Evolutionary conservation across 1,140 invertebrate species (phyloP).

Genomic region (Habropoda laboriosa): DNA sequence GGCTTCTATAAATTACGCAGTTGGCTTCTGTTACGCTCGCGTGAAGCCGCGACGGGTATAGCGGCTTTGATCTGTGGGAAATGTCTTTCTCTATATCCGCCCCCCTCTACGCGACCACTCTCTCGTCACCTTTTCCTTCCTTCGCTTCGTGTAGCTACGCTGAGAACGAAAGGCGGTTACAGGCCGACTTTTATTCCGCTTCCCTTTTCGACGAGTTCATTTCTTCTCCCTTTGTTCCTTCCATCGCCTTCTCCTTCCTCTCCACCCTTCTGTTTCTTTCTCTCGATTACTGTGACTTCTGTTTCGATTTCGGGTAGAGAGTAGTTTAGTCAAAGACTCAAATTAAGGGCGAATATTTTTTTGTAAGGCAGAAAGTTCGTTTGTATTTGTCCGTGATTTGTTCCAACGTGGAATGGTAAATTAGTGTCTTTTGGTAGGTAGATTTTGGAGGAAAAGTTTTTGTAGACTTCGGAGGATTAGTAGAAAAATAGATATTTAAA

Average conservation of each 20-base stretch:
- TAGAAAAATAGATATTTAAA: no score
- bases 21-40: constrained; percentile 26
- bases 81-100: constrained; percentile 56
- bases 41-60: constrained; percentile 3
- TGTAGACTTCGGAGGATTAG: no score
- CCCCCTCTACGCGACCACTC: constrained; percentile 5
- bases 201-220: constrained; percentile 38
- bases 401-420: no score
- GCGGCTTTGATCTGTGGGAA: constrained; percentile 71
- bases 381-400: no score
- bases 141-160: constrained; percentile 34
- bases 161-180: constrained; percentile 59
- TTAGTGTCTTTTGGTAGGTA: background rate
- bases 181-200: constrained; percentile 24
- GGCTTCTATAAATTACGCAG: constrained; percentile 69
- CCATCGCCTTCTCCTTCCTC: background rate
- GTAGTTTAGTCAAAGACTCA: background rate
- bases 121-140: constrained; percentile 46
- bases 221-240: constrained; percentile 14
- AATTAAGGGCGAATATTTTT: background rate
- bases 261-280: background rate
- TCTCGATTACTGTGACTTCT: constrained; percentile 11
- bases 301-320: constrained; percentile 12
- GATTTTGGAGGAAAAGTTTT: no score
- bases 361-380: background rate